Evolutionary conservation across 2,113 vertebrate species (phyloP), one percentile per base, ranked within the genome.

Genomic region (Callaeas wilsoni): DNA sequence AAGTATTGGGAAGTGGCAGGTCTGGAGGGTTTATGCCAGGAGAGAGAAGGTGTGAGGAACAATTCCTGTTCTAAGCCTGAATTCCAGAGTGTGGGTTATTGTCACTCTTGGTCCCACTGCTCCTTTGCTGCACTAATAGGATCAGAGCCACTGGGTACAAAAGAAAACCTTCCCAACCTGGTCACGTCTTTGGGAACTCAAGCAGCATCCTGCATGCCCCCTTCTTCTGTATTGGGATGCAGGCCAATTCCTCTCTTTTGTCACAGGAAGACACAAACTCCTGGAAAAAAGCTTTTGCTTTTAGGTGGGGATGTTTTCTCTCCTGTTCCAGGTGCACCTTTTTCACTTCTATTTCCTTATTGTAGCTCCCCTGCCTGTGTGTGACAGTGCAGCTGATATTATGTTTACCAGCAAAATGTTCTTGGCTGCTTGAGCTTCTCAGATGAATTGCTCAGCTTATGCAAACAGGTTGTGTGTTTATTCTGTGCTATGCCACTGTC

Each of bases 401-500:
- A 65, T 96, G 86, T 96, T 96, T 94, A 84, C 90, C 77, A 88
- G 82, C 0, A 18, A 70, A 74, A 84, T 30, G 35, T 77, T 93
- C 80, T 86, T 90, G 93, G 79, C 90, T 84, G 56, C 65, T 68
- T 32, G 69, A 89, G 90, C 79, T 90, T 15, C 92, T 94, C 90
- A 65, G 73, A 93, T 92, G 86, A 96, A 93, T 96, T 89, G 79
- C 80, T 89, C 49, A 92, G 86, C 93, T 94, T 96, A 88, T 93
- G 92, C 88, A 96, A 96, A 96, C 96, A 93, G 69, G 86, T 94
- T 90, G 62, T 2, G 2, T 97, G 86, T 96, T 96, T 97, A 90
- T 84, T 95, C 76, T 95, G 92, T 62, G 90, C 88, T 90, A 20
- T 86, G 85, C 69, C 83, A 93, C 93, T 92, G 83, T 78, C 92